Evolutionary conservation across 2,797 vertebrate species (phyloP).

Genomic region (Phylloscopus collybita): DNA sequence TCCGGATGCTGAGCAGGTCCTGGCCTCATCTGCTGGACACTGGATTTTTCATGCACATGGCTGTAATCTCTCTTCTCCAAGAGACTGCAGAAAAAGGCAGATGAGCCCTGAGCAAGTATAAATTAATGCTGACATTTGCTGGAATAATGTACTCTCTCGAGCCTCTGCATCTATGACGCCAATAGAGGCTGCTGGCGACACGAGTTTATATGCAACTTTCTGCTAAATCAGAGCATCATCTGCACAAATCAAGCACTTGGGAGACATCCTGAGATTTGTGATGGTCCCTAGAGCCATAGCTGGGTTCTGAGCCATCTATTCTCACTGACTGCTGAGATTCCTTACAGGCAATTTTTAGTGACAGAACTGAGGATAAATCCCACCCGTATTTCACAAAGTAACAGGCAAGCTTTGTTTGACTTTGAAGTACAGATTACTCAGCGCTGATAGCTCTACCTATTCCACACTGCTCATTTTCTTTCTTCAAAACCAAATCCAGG

Average conservation of each 20-base stretch:
- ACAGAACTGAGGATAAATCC: constrained; percentile 31
- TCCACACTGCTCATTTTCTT: not conserved
- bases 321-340: not conserved
- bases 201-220: constrained; percentile 11
- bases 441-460: not conserved
- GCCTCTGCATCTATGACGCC: constrained; percentile 16
- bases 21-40: not conserved
- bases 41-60: not conserved
- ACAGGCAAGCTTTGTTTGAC: constrained; percentile 30
- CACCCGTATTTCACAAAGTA: not conserved
- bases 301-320: not conserved
- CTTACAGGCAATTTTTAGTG: constrained; percentile 8
- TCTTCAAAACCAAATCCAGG: not conserved
- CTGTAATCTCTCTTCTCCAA: not conserved
- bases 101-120: constrained; percentile 33
- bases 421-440: constrained; percentile 34
- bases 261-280: constrained; percentile 47
- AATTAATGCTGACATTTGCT: constrained; percentile 56
- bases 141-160: constrained; percentile 39
- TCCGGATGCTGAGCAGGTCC: not conserved
- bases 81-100: constrained; percentile 13
- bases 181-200: not conserved
- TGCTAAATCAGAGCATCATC: constrained; percentile 49
- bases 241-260: constrained; percentile 51
- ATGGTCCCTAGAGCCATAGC: not conserved